Evolutionary conservation across 1,140 invertebrate species (phyloP).

Genomic region (Dryas iulia): DNA sequence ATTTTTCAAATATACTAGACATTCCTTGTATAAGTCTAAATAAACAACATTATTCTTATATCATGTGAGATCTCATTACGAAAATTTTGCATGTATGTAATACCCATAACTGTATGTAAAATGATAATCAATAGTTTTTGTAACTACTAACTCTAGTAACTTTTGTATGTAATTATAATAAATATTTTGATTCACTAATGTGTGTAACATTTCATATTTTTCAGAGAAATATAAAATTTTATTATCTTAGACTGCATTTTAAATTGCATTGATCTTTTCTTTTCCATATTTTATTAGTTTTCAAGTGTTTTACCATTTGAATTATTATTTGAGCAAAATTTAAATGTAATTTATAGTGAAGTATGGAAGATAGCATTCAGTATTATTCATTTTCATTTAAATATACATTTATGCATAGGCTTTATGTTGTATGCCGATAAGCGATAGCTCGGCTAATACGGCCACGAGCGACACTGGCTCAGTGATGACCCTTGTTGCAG

Average conservation of each 20-base stretch:
- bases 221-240: neutral
- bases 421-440: constrained; percentile 48
- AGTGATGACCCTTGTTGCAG: constrained; percentile 87
- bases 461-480: constrained; percentile 75
- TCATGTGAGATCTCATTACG: neutral
- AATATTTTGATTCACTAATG: neutral
- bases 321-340: neutral
- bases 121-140: neutral
- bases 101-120: neutral
- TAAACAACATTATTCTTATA: neutral
- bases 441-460: constrained; percentile 72
- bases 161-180: neutral
- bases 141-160: neutral
- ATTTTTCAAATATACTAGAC: neutral
- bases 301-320: neutral
- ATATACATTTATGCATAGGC: neutral
- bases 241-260: neutral
- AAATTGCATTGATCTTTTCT: neutral
- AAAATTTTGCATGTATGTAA: neutral
- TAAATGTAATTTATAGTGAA: no score
- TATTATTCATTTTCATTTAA: neutral
- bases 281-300: neutral
- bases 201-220: neutral
- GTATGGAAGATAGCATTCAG: no score
- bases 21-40: neutral